Percentiles rank a stretch among this genome's conserved stretches.
Conservation (phyloP, 2,888 invertebrate species). For the Sussaba pulchella region DNA sequence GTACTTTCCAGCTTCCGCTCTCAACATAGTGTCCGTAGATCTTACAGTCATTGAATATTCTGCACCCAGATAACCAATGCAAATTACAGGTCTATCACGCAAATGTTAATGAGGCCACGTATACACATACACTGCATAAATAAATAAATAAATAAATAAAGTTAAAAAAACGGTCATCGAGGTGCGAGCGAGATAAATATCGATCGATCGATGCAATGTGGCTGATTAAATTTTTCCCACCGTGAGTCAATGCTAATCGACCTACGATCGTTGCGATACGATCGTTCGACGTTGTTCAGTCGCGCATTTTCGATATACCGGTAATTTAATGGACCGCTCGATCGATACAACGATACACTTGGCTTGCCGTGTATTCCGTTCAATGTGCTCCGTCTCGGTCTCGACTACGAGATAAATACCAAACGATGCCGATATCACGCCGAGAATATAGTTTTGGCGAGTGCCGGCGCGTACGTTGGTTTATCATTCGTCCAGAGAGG, state of each 20-base stretch:
- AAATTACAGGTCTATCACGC: conserved; percentile 59
- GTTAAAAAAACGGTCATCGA: conserved; percentile 40
- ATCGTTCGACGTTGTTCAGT: conserved; percentile 64
- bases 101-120: conserved; percentile 38
- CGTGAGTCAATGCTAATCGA: conserved; percentile 47
- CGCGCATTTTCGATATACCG: conserved; percentile 62
- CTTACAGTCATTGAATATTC: conserved; percentile 55
- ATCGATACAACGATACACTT: conserved; percentile 62
- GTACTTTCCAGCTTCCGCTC: too few species aligned
- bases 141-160: conserved; percentile 5
- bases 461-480: too few species aligned
- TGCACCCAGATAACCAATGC: conserved; percentile 52
- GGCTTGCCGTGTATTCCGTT: conserved; percentile 10
- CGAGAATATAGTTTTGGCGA: too few species aligned
- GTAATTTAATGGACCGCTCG: conserved; percentile 64
- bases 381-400: conserved; percentile 9
- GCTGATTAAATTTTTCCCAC: conserved; percentile 58
- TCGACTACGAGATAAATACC: conserved; percentile 37
- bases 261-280: conserved; percentile 56
- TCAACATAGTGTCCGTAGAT: conserved; percentile 54
- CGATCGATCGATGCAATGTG: conserved; percentile 71
- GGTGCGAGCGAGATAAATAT: conserved; percentile 78
- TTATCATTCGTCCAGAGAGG: too few species aligned
- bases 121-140: not conserved
- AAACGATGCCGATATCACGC: conserved; percentile 51